A percentile compares a stretch with the other conserved stretches of the same genome.
Evolutionary conservation across 2,888 invertebrate species (phyloP).

Genomic region (Xestobium rufovillosum): DNA sequence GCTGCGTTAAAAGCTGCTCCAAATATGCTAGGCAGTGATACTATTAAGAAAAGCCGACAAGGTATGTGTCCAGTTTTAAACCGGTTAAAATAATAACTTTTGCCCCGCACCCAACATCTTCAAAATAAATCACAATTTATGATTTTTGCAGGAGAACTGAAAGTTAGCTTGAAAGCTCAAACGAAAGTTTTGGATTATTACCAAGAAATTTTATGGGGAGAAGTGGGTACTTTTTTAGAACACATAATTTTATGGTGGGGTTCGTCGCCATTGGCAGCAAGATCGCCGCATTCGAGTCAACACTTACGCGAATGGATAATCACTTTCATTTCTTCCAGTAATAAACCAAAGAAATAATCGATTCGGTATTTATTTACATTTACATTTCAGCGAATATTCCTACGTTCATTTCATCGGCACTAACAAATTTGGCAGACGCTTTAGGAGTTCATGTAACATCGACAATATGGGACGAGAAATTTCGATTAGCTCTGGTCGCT

Average conservation of each 20-base stretch:
- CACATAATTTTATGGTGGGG: slow-evolving; percentile 83
- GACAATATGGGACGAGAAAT: slow-evolving; percentile 73
- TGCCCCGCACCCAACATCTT: too few species aligned
- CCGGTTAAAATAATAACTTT: slow-evolving; percentile 22
- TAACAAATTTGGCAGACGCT: slow-evolving; percentile 69
- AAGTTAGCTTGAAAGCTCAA: slow-evolving; percentile 53
- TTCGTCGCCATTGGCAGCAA: slow-evolving; percentile 60
- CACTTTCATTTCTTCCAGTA: slow-evolving; percentile 53
- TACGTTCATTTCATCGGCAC: slow-evolving; percentile 59
- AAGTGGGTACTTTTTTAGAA: slow-evolving; percentile 71
- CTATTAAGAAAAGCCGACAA: slow-evolving; percentile 51
- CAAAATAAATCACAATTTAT: too few species aligned
- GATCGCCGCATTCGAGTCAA: slow-evolving; percentile 55
- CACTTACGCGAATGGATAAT: slow-evolving; percentile 58
- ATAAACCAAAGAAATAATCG: slow-evolving; percentile 2
- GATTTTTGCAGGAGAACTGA: slow-evolving; percentile 48
- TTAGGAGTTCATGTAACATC: slow-evolving; percentile 69
- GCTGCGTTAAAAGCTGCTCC: slow-evolving; percentile 54
- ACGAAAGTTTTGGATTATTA: slow-evolving; percentile 62
- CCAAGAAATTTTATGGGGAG: slow-evolving; percentile 70
- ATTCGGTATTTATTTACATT: slow-evolving; percentile 4
- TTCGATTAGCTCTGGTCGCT: slow-evolving; percentile 47
- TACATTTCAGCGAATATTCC: slow-evolving; percentile 49
- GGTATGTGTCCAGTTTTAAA: too few species aligned
- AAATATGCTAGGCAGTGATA: slow-evolving; percentile 53